phyloP scores from a whole-genome alignment of 2,113 vertebrate genomes.

The Macrotis lagotis region DNA sequence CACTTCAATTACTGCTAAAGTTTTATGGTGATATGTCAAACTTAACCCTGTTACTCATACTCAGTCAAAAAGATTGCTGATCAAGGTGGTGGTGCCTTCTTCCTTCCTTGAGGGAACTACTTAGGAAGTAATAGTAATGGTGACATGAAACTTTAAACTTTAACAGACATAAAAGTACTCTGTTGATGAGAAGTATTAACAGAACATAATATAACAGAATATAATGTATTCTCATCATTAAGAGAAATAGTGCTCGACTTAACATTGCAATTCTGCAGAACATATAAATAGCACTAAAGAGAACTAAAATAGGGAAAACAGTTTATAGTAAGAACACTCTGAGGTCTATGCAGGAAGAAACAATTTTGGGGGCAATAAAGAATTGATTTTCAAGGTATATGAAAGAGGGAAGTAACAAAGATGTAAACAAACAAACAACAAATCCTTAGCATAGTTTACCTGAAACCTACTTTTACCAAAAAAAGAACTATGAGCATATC shows the following conservation, averaged over 20 bases:
- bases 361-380: not conserved
- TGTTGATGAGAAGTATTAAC: not conserved
- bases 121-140: not conserved
- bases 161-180: not conserved
- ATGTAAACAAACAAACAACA: slow-evolving; percentile 32
- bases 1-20: not conserved
- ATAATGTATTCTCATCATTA: not conserved
- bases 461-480: too few relatives aligned
- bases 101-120: not conserved
- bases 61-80: not conserved
- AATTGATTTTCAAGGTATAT: not conserved
- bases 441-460: not conserved
- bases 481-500: not conserved
- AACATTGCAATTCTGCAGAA: not conserved
- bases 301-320: not conserved
- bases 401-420: slow-evolving; percentile 10
- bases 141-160: not conserved
- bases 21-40: not conserved
- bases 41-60: not conserved
- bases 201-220: not conserved
- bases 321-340: not conserved
- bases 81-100: not conserved
- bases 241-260: not conserved
- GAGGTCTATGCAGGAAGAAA: not conserved
- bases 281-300: not conserved